Evolutionary conservation across 2,888 invertebrate species (phyloP), one percentile per base, ranked within the genome.

Genomic region (Limenitis camilla): DNA sequence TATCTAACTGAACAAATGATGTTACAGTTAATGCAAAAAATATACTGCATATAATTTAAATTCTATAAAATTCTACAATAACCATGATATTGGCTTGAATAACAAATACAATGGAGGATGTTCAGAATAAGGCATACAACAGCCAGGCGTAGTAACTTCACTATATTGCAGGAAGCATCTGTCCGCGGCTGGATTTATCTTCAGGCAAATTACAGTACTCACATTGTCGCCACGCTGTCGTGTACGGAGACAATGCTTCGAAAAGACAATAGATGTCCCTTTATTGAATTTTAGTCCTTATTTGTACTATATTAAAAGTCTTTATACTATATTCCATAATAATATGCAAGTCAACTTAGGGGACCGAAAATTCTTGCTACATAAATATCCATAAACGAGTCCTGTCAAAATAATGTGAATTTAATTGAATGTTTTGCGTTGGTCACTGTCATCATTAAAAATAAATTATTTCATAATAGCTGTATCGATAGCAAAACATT

Each of bases 111-210:
- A 10, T 27, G 8, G 33, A 9, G 11, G 9, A 32, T 36, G 38
- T 44, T 44, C 39, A 43, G 38, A 45, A 49, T 45, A 48, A 48
- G 51, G 48, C 49, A 40, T 50, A 52, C 29, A 44, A 43, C 40
- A 58, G 53, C 51, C 50, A 56, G 53, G 50, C 51, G 53, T 40
- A 50, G 53, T 40, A 50, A 56, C 53, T 56, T 58, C 52, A 55
- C 46, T 71, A 72, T 50, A 50, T 40, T 72, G 73, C 70, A 74
- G 74, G 75, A 75, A 78, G 76, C 74, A 78, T 77, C 74, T 79
- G 83, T 78, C 76, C 76, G 78, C 72, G 79, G 78, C 68, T 69
- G 78, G 81, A 78, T 82, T 82, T 82, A 81, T 81, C 79, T 76
- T 63, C 66, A 74, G 77, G 82, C 81, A 82, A 84, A 83, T 85